Evolutionary conservation across 2,888 invertebrate species (phyloP), one percentile per base, ranked within the genome.

Genomic region (Dorcus hopei): DNA sequence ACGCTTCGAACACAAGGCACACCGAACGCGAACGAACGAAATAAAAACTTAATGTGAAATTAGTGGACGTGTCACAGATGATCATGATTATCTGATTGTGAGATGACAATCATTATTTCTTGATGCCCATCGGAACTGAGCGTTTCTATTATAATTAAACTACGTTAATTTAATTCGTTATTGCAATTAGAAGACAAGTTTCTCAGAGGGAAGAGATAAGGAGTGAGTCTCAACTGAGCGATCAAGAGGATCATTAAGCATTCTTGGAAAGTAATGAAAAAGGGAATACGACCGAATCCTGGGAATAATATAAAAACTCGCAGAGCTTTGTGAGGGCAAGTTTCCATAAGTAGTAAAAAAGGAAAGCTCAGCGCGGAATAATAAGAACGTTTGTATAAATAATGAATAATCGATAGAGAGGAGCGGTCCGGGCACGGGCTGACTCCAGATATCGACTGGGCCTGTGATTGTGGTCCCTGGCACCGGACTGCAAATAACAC

Each of bases 341-440:
- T 59, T 58, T 61, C 61, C 63, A 62, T 62, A 64, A 71, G 72
- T 72, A 72, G 71, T 68, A 70, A 70, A 73, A 72, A 72, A 72
- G 52, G 73, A 73, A 72, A 72, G 73, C 73, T 70, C 73, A 70
- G 71, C 72, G 67, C 70, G 68, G 76, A 76, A 77, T 77, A 77
- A 77, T 77, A 77, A 77, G 76, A 74, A 74, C 77, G 75, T 78
- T 77, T 77, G 77, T 78, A 77, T 77, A 77, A 77, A 77, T 77
- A 77, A 77, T 78, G 77, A 77, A 75, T 77, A 77, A 78, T 78
- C 77, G 76, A 78, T 78, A 75, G 72, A 74, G 74, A 71, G 70
- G 70, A 72, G 69, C 71, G 71, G 73, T 68, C 66, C 73, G 72
- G 72, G 76, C 74, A 76, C 77, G 71, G 77, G 72, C 70, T 78